Base-by-base conservation (phyloP, 2,797 vertebrate species). In the Notamacropus eugenii region DNA sequence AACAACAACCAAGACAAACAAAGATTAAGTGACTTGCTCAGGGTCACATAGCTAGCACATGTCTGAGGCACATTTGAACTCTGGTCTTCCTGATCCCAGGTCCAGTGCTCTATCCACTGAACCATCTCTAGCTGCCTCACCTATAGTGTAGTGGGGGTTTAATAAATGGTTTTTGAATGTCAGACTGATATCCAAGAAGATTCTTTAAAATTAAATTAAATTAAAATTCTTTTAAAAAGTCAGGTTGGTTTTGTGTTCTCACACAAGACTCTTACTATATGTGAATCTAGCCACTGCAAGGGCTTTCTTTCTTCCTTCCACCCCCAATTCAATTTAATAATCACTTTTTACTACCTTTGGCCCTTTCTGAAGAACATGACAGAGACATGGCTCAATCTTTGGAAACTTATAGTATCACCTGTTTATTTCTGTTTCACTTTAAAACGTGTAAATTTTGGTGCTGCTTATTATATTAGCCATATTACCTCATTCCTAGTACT, bases 261-360 rank as follows among this genome's bases (percentile, higher is more conserved):
- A 52, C 22, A n/a, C 16, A 27, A 1, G 46, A 55, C 92, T 90
- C 52, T 91, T 95, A 87, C 74, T 93, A 67, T 93, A 90, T 95
- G 91, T 93, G 94, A 92, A 93, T 94, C 13, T 40, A 95, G n/a
- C 56, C 91, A 90, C 14, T 95, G 92, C 82, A 91, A 54, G 13
- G 27, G 5, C 95, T 95, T 87, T 74, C 31, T 31, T 31, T 74
- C n/a, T 74, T 74, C 1, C n/a, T n/a, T 40, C 5, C 31, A 1
- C 34, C 14, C 14, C 3, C 74, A 74, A n/a, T 50, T 87, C 6
- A 50, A 27, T 87, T 87, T 87, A 87, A 46, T 87, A 27, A 87
- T 87, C 10, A 46, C 40, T 46, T 87, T 50, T 87, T 87, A 82
- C 62, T 8, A 74, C n/a, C 5, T 74, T n/a, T 74, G 67, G n/a